These are phyloP conservation scores for Ethmia dodecea DNA, from an alignment of 2,888 invertebrate genomes.

Conservation along the genomic window DNA sequence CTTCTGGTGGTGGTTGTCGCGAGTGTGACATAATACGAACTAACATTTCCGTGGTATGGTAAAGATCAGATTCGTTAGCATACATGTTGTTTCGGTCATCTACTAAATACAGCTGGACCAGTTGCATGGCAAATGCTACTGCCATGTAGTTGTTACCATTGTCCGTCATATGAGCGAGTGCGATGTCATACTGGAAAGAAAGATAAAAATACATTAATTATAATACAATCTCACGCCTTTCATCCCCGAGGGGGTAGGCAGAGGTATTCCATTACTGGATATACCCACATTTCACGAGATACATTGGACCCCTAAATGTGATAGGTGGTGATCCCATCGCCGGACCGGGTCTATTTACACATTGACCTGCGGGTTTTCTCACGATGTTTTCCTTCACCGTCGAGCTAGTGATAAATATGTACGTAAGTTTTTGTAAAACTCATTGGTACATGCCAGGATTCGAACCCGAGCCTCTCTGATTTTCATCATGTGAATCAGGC, in stretches of 20 bases:
- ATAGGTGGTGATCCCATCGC: no score
- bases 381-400: no score
- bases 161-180: conserved; percentile 91
- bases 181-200: conserved; percentile 82
- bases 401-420: no score
- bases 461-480: no score
- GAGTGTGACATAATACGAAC: conserved; percentile 86
- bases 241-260: no score
- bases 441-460: no score
- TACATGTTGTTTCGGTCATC: conserved; percentile 87
- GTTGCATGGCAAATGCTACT: conserved; percentile 92
- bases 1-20: conserved; percentile 89
- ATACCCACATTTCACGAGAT: not conserved
- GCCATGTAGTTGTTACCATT: conserved; percentile 88
- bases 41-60: conserved; percentile 91
- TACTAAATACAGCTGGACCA: conserved; percentile 91
- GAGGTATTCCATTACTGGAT: not conserved
- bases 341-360: no score
- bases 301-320: no score
- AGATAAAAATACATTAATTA: not conserved
- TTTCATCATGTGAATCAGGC: no score
- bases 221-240: no score
- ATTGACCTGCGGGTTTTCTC: no score
- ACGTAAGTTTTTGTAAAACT: no score
- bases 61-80: conserved; percentile 90